These are phyloP conservation scores for Tethea ocularis DNA, from an alignment of 2,888 invertebrate species.

Conservation along the genomic window DNA sequence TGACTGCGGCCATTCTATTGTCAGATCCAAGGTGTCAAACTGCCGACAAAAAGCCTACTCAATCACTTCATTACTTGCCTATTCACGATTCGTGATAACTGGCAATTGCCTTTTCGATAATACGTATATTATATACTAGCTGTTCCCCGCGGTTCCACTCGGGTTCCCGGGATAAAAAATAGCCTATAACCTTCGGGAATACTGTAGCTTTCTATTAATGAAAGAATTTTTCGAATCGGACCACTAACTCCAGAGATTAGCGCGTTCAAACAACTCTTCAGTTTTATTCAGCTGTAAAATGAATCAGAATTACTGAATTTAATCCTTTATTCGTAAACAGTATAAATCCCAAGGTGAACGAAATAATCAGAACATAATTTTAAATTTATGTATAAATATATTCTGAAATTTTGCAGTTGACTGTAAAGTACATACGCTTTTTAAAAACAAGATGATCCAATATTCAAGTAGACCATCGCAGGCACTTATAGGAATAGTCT, in stretches of 20 bases:
- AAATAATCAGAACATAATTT: not conserved
- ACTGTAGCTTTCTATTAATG: too few species aligned
- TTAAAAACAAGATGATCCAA: too few species aligned
- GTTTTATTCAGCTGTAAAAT: not conserved
- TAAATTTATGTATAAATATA: not conserved
- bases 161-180: too few species aligned
- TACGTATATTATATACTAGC: too few species aligned
- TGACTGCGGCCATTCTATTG: conserved; percentile 35
- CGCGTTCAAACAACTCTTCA: too few species aligned
- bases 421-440: too few species aligned
- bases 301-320: not conserved
- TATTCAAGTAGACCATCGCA: too few species aligned
- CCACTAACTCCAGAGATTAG: too few species aligned
- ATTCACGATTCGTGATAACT: conserved; percentile 19
- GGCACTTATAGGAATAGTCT: too few species aligned
- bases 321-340: not conserved
- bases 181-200: too few species aligned
- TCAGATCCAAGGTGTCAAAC: conserved; percentile 37
- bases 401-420: not conserved
- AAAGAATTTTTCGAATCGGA: too few species aligned
- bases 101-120: not conserved
- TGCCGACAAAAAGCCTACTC: conserved; percentile 32
- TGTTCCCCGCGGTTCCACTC: too few species aligned
- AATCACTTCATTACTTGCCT: conserved; percentile 28
- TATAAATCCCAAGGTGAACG: not conserved